Evolutionary conservation across 2,113 vertebrate genomes (phyloP).

Genomic region (Todiramphus saurophagus): DNA sequence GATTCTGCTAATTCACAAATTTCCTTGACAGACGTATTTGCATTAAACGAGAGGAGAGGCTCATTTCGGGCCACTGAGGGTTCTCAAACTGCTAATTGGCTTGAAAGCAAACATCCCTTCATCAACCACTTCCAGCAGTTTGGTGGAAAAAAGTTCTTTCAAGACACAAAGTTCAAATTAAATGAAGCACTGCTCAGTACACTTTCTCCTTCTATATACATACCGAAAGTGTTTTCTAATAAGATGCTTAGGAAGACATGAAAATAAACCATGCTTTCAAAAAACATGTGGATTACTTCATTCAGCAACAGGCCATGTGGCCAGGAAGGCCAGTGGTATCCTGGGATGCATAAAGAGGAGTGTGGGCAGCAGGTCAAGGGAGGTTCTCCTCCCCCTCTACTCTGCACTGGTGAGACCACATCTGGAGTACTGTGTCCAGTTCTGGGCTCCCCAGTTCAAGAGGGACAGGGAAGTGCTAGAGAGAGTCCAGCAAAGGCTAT

Average conservation of each 20-base stretch:
- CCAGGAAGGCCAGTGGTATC: no score
- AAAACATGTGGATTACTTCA: not conserved
- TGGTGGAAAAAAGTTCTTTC: not conserved
- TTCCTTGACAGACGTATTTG: not conserved
- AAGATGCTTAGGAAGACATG: not conserved
- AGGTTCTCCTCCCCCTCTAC: no score
- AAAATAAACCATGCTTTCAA: not conserved
- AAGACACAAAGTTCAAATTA: not conserved
- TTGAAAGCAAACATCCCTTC: not conserved
- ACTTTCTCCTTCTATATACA: not conserved
- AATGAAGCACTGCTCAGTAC: not conserved
- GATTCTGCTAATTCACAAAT: not conserved
- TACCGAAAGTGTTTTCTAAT: not conserved
- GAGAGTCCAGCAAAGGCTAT: no score
- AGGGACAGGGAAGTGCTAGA: no score
- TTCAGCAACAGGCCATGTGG: no score
- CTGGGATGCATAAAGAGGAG: no score
- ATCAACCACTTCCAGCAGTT: not conserved
- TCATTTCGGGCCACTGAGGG: not conserved
- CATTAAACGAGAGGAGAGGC: not conserved
- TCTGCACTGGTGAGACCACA: no score
- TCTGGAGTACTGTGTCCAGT: no score
- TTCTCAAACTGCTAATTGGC: conserved; percentile 28
- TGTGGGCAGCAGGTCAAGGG: no score
- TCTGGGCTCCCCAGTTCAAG: no score